Evolutionary conservation across 2,888 invertebrate species (phyloP).

Genomic region (Cephus pygmeus): DNA sequence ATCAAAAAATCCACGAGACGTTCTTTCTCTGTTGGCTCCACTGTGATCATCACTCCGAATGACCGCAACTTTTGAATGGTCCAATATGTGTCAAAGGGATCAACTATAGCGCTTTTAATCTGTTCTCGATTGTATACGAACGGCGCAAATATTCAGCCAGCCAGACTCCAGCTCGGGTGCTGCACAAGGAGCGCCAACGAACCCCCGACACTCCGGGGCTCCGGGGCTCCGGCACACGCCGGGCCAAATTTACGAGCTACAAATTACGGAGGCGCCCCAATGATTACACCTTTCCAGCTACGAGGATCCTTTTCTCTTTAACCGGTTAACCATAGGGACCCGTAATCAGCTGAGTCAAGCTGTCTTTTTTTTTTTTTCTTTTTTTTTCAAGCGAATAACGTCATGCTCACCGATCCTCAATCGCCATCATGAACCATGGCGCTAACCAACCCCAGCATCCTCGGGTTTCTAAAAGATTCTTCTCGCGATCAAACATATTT

Average conservation of each 20-base stretch:
- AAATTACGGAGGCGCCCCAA: constrained; percentile 8
- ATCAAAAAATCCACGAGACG: neutral
- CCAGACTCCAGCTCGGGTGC: neutral
- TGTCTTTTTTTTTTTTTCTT: too few relatives aligned
- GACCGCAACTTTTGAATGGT: neutral
- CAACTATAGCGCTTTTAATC: neutral
- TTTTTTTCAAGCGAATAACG: neutral
- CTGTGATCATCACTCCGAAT: neutral
- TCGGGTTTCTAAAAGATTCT: neutral
- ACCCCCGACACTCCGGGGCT: neutral
- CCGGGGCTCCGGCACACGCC: neutral
- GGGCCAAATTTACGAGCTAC: constrained; percentile 8
- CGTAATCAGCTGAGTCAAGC: neutral
- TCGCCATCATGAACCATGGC: neutral
- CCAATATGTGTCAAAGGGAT: neutral
- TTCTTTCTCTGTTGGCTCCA: neutral
- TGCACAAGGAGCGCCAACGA: neutral
- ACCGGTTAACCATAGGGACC: constrained; percentile 13
- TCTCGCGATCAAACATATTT: neutral
- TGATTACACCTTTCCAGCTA: constrained; percentile 10
- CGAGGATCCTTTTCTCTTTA: constrained; percentile 8
- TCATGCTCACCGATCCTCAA: neutral
- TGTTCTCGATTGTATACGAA: neutral
- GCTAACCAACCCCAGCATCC: neutral
- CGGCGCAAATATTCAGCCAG: neutral